Base-by-base conservation (phyloP, 2,888 invertebrate genomes). In the Cacoxenus indagator region DNA sequence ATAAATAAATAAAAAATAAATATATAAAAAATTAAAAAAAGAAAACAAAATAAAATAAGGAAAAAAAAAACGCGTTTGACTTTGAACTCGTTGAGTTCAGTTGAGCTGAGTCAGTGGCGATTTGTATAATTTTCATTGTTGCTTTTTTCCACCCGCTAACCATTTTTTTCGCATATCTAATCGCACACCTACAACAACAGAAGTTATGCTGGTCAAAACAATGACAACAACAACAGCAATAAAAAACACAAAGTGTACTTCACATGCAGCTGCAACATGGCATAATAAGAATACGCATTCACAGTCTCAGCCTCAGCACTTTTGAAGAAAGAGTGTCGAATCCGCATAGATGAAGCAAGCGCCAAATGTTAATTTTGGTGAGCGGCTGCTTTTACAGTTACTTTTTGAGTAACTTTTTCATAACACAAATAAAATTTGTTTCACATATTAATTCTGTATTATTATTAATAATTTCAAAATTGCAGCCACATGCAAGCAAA, bases 111-210 rank as follows among this genome's bases (percentile, higher is more conserved):
- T 37, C 37, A 37, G 37, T 8, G 9, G 46, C 45, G 78, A 82
- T 82, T 82, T 78, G 65, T 37, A 54, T 19, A 14, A 74, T n/a
- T 29, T 24, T 57, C 11, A n/a, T n/a, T n/a, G n/a, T n/a, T n/a
- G n/a, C n/a, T 37, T 37, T 37, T 37, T 37, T 37, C 31, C 37
- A 37, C 37, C n/a, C n/a, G n/a, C n/a, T n/a, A n/a, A n/a, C n/a
- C n/a, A 73, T 78, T 75, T 75, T 76, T 81, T 80, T 80, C 78
- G 77, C 80, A 80, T 82, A 80, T 82, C 78, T 82, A 82, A 80
- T 80, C 78, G 78, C 77, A 80, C 80, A 82, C 82, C 80, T 82
- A 80, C 80, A 82, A 80, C 78, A 74, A 55, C 55, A 55, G 9
- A 4, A 55, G 51, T 48, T 48, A 19, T n/a, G 46, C 19, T 17